Conservation (phyloP, 2,797 vertebrate species). For the Amazona finschi region DNA sequence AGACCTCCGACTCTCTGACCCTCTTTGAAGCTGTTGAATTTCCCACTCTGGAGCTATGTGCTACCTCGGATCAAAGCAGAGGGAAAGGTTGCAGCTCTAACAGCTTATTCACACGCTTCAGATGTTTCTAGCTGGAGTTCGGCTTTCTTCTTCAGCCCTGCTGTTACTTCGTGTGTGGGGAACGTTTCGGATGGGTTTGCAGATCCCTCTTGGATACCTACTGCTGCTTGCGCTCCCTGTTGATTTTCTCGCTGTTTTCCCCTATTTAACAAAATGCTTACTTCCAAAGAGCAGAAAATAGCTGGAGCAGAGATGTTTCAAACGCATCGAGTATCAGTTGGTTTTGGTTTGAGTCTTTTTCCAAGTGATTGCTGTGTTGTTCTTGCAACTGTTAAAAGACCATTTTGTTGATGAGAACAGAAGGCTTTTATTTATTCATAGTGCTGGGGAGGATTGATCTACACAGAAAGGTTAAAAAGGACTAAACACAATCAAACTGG, state of each 20-base stretch:
- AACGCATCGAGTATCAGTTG: conserved; percentile 26
- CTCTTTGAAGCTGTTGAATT: not conserved
- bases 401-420: conserved; percentile 65
- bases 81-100: not conserved
- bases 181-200: not conserved
- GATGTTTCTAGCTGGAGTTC: conserved; percentile 33
- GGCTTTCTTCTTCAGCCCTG: conserved; percentile 2
- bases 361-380: conserved; percentile 25
- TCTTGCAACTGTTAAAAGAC: conserved; percentile 57
- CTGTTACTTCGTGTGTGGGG: not conserved
- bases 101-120: conserved; percentile 29
- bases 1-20: not conserved
- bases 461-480: conserved; percentile 35
- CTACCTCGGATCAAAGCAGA: conserved; percentile 38
- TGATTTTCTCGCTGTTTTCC: not conserved
- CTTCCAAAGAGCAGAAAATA: conserved; percentile 15
- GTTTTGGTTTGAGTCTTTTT: not conserved
- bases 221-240: not conserved
- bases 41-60: not conserved
- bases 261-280: not conserved
- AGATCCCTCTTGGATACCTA: not conserved
- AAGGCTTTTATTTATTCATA: conserved; percentile 64
- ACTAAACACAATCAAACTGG: not conserved
- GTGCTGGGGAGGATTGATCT: conserved; percentile 19
- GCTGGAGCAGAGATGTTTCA: not conserved